phyloP scores from a whole-genome alignment of 1,140 invertebrate species.

The Drosophila tristis region DNA sequence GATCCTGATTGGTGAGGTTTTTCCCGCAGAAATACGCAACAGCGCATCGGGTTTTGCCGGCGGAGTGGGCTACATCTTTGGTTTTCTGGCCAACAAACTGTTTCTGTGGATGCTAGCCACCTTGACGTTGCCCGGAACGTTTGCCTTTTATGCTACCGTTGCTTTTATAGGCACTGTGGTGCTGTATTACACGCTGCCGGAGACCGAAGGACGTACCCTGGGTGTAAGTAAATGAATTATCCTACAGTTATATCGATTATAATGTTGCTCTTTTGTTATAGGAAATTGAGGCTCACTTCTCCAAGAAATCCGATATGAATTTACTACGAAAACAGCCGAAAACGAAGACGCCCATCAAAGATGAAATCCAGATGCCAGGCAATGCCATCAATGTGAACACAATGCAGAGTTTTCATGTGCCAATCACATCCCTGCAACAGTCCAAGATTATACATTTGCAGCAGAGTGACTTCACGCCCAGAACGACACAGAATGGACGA shows the following conservation, averaged over 20 bases:
- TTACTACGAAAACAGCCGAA: constrained; percentile 50
- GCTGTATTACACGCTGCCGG: constrained; percentile 85
- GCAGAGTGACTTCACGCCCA: constrained; percentile 75
- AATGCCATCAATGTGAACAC: constrained; percentile 63
- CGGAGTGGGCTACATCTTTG: constrained; percentile 89
- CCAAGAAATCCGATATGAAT: constrained; percentile 83
- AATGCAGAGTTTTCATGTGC: constrained; percentile 70
- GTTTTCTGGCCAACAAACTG: constrained; percentile 89
- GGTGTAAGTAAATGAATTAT: constrained; percentile 52
- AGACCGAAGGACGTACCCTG: constrained; percentile 93
- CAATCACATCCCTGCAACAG: constrained; percentile 66
- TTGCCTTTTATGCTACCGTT: constrained; percentile 86
- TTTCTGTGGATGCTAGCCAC: constrained; percentile 88
- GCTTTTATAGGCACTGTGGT: constrained; percentile 87
- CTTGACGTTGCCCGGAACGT: constrained; percentile 88
- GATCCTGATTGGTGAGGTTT: constrained; percentile 91
- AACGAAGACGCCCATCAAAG: constrained; percentile 28
- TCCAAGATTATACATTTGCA: constrained; percentile 78
- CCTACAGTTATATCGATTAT: not conserved
- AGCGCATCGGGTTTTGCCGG: constrained; percentile 88
- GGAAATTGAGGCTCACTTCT: constrained; percentile 90
- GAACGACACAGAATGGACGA: constrained; percentile 6
- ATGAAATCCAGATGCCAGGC: constrained; percentile 24
- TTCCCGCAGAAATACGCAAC: constrained; percentile 87
- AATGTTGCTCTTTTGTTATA: constrained; percentile 64